A percentile compares a stretch with the other conserved stretches of the same genome.
These are phyloP conservation scores for Chymomyza costata DNA, from an alignment of 1,140 invertebrate genomes.

Conservation along the genomic window DNA sequence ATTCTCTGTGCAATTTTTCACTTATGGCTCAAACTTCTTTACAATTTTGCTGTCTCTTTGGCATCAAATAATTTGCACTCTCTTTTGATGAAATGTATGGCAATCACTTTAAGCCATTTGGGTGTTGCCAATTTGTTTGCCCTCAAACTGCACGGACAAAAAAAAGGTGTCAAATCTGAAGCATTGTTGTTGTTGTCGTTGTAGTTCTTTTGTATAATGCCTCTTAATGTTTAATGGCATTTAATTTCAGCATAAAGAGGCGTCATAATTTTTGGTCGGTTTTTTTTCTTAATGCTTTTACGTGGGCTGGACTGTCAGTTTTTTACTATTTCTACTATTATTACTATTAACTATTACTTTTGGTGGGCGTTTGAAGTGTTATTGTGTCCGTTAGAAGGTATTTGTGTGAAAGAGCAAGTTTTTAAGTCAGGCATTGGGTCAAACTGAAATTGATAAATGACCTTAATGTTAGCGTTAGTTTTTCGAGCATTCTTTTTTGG, in stretches of 20 bases:
- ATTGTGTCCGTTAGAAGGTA: slow-evolving; percentile 22
- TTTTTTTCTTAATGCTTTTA: slow-evolving; percentile 32
- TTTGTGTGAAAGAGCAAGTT: slow-evolving; percentile 52
- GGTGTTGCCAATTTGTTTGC: slow-evolving; percentile 51
- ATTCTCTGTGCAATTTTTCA: too few species aligned
- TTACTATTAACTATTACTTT: slow-evolving; percentile 1
- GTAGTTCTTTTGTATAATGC: slow-evolving; percentile 11
- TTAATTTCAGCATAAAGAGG: slow-evolving; percentile 2
- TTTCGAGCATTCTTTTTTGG: too few species aligned
- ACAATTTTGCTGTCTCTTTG: too few species aligned
- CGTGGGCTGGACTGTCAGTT: slow-evolving; percentile 25
- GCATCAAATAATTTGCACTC: slow-evolving; percentile 5
- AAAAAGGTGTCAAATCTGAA: slow-evolving; percentile 7
- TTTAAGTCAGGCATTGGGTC: slow-evolving; percentile 70
- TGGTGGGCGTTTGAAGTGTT: slow-evolving; percentile 26
- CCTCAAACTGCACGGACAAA: slow-evolving; percentile 51
- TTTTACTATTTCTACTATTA: slow-evolving; percentile 18
- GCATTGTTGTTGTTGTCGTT: slow-evolving; percentile 19
- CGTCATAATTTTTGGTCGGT: slow-evolving; percentile 23
- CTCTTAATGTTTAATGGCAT: too few species aligned
- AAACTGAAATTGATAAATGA: slow-evolving; percentile 65
- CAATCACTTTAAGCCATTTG: slow-evolving; percentile 24
- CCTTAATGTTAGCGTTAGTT: too few species aligned
- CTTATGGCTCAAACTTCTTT: too few species aligned
- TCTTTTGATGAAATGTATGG: not conserved